Evolutionary conservation across 2,113 vertebrate genomes (phyloP).

Genomic region (Brachypteracias leptosomus): DNA sequence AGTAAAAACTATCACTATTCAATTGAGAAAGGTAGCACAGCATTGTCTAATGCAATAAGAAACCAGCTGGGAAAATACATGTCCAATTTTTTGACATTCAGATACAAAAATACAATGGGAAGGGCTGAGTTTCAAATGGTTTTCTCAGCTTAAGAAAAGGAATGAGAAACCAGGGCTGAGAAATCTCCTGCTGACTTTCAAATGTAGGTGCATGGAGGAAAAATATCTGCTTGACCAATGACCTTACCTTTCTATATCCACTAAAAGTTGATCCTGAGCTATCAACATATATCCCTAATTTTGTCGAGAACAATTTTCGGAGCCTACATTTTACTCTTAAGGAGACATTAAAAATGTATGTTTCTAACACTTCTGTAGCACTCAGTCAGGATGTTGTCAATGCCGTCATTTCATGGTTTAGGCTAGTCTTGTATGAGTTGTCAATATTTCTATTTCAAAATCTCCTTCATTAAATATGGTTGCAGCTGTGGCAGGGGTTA

Average conservation of each 20-base stretch:
- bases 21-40: background rate
- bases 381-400: constrained; percentile 47
- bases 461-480: constrained; percentile 20
- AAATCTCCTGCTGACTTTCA: constrained; percentile 39
- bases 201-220: constrained; percentile 4
- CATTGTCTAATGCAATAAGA: constrained; percentile 4
- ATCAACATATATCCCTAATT: constrained; percentile 61
- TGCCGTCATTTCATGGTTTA: constrained; percentile 40
- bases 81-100: background rate
- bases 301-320: constrained; percentile 55
- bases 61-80: background rate
- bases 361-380: constrained; percentile 11
- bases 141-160: constrained; percentile 34
- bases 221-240: constrained; percentile 41
- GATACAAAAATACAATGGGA: background rate
- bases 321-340: constrained; percentile 43
- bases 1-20: background rate
- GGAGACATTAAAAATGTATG: constrained; percentile 61
- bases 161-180: constrained; percentile 8
- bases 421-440: constrained; percentile 20
- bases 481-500: constrained; percentile 1
- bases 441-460: constrained; percentile 62
- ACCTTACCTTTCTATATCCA: constrained; percentile 24
- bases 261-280: constrained; percentile 40
- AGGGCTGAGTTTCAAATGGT: background rate